Evolutionary conservation across 2,797 vertebrate species (phyloP), one percentile per base, ranked within the genome.

Genomic region (Pampus argenteus): DNA sequence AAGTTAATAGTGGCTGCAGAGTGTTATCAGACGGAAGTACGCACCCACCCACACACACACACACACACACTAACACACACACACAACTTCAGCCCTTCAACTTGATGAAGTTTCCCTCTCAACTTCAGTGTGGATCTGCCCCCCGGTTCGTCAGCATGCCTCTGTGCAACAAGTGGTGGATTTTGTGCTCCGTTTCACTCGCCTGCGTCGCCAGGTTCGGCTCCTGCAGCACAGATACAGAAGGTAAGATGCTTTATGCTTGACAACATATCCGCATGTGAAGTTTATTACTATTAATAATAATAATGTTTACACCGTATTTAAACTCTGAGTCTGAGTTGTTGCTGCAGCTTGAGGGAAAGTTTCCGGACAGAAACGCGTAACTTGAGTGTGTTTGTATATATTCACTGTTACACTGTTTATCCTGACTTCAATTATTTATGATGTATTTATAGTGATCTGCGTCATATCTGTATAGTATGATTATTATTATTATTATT

Each of bases 191-290:
- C 15, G 26, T 84, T 3, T 61, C 74, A 2, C 47, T 92, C 36
- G 29, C 57, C 62, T 75, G 69, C 0, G 57, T 82, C 28, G 28
- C 64, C 44, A 23, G 15, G 15, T 34, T 79, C 0, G 90, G 80
- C 10, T 68, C 86, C 6, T 78, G 80, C 59, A 77, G 78, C 48
- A 64, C 65, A 29, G 6, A 15, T 0, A 26, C 22, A 49, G 28
- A 18, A 71, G 93, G 94, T 94, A 91, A 91, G 91, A 82, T 0
- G 17, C 40, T 13, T n/a, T n/a, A n/a, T n/a, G n/a, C n/a, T n/a
- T n/a, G n/a, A n/a, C n/a, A n/a, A n/a, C n/a, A n/a, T n/a, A n/a
- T n/a, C n/a, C n/a, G n/a, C n/a, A n/a, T n/a, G n/a, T n/a, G n/a
- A 3, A 10, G 2, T 8, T 38, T 45, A 0, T 23, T 45, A 13